phyloP scores from a whole-genome alignment of 1,140 invertebrate species.

The Bombus pascuorum region DNA sequence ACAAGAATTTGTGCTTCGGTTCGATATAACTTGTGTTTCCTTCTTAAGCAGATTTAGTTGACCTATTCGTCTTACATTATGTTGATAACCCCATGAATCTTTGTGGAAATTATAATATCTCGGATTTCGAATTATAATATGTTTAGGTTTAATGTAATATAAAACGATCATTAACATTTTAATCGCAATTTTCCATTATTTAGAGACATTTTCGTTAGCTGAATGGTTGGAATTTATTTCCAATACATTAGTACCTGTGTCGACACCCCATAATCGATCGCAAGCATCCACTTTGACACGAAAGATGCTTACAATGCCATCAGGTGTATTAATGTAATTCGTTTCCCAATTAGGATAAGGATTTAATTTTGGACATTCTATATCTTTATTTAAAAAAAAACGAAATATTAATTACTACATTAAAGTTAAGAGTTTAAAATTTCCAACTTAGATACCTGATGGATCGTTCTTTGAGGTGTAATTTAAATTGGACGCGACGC shows the following conservation, averaged over 20 bases:
- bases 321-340: constrained; percentile 82
- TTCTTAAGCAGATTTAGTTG: no score
- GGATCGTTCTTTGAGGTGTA: constrained; percentile 83
- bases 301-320: constrained; percentile 87
- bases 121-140: no score
- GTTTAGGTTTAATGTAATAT: not conserved
- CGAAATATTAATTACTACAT: no score
- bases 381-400: no score
- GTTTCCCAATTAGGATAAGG: constrained; percentile 88
- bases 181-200: not conserved
- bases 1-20: no score
- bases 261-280: constrained; percentile 89
- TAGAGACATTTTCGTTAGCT: no score
- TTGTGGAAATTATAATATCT: no score
- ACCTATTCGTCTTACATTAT: no score
- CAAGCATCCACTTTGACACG: constrained; percentile 87
- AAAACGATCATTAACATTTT: not conserved
- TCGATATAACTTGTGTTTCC: no score
- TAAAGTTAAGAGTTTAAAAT: no score
- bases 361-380: constrained; percentile 84
- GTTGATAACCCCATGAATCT: no score
- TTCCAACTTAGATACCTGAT: constrained; percentile 12
- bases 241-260: constrained; percentile 88
- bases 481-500: constrained; percentile 88
- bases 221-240: no score